phyloP scores from a whole-genome alignment of 2,888 invertebrate genomes.

The Sesia bembeciformis region DNA sequence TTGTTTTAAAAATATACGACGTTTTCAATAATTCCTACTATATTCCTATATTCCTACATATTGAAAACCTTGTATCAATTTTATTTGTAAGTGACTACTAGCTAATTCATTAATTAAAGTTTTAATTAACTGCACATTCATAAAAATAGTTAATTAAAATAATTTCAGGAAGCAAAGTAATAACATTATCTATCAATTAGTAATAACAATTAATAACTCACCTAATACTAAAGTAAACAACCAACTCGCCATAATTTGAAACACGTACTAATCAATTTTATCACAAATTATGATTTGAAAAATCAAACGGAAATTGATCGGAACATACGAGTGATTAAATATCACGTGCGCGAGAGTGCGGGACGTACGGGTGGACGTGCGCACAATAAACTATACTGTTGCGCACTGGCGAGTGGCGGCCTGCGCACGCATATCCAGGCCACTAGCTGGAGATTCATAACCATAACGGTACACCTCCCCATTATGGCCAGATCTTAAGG shows the following conservation, averaged over 20 bases:
- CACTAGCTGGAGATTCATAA: constrained; percentile 4
- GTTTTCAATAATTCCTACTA: too few relatives aligned
- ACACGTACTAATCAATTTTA: not conserved
- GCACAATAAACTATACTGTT: not conserved
- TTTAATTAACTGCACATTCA: too few relatives aligned
- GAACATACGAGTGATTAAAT: not conserved
- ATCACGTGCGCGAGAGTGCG: constrained; percentile 2
- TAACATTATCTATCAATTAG: not conserved
- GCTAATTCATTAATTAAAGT: too few relatives aligned
- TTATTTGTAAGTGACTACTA: too few relatives aligned
- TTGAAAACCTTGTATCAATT: too few relatives aligned
- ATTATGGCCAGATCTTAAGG: not conserved
- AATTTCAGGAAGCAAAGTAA: too few relatives aligned
- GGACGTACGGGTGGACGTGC: not conserved
- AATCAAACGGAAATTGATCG: not conserved
- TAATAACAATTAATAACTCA: constrained; percentile 8
- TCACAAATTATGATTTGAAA: not conserved
- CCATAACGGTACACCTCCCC: constrained; percentile 5
- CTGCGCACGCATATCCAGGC: constrained; percentile 15
- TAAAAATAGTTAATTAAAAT: too few relatives aligned
- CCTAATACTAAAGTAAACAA: constrained; percentile 9
- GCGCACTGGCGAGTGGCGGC: constrained; percentile 1
- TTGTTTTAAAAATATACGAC: too few relatives aligned
- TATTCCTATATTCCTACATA: too few relatives aligned
- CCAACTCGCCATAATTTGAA: constrained; percentile 11